Base-by-base conservation (phyloP, 2,113 vertebrate species). In the Cyanoramphus novaezelandiae region DNA sequence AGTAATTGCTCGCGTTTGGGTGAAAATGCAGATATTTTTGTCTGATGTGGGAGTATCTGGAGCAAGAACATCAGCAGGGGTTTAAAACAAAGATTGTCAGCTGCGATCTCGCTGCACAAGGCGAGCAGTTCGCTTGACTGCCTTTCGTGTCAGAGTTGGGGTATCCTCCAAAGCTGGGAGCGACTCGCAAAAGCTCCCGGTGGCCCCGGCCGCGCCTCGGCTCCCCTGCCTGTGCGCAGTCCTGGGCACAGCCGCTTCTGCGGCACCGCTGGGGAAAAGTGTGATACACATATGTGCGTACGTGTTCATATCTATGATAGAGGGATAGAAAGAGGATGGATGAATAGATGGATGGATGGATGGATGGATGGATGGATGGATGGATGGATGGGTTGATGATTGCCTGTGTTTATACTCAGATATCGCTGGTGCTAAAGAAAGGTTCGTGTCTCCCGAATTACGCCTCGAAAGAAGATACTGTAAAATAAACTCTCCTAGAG, bases 1-100 rank as follows among this genome's bases (percentile, higher is more conserved):
- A 98, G 97, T 97, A 98, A 98, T 98, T 97, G 93, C 97, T 93
- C 96, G 69, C 97, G 97, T 96, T 92, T 95, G 96, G 94, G 96
- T 94, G 95, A 97, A 97, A 97, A 97, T 97, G 96, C 96, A 96
- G 93, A 95, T 93, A 96, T 96, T 97, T 97, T 96, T 95, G 90
- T 94, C 93, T 86, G 50, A 86, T 82, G 96, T 88, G 92, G 90
- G 94, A 96, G 94, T 92, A 94, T 86, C 4, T 35, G 85, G 92
- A 94, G 90, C 85, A 96, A 86, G 91, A 92, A 63, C 70, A 91
- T 88, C 97, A 96, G 97, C 98, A 96, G 97, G 97, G 94, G 96
- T 87, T 97, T 94, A 92, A 97, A 93, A 97, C 95, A 96, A 97
- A 96, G 93, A 79, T 96, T 50, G 88, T 92, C 96, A 96, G 96